phyloP scores from a whole-genome alignment of 2,797 vertebrate species.

The Melanogrammus aeglefinus region DNA sequence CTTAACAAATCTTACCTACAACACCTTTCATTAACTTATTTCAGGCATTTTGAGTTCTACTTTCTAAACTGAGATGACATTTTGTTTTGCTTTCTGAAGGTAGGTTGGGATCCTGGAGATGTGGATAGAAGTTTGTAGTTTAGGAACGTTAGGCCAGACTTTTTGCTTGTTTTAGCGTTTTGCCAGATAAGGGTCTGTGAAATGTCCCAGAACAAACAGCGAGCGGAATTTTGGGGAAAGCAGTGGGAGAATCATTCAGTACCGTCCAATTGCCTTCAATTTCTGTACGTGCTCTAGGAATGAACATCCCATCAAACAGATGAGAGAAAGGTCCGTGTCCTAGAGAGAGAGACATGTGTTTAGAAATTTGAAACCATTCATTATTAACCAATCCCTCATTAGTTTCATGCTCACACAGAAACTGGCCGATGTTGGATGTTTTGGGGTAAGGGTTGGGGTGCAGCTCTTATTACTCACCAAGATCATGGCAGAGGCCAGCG shows the following conservation, averaged over 20 bases:
- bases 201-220: neutral
- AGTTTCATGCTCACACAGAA: neutral
- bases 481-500: slow-evolving; percentile 93
- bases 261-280: slow-evolving; percentile 79
- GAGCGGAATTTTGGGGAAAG: neutral
- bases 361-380: neutral
- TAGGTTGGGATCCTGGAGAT: too few species aligned
- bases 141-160: too few species aligned
- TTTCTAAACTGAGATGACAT: too few species aligned
- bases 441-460: neutral
- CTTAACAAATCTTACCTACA: too few species aligned
- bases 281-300: slow-evolving; percentile 79
- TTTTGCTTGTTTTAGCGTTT: too few species aligned
- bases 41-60: too few species aligned
- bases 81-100: too few species aligned
- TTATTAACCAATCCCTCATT: neutral
- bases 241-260: slow-evolving; percentile 28
- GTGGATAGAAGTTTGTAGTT: too few species aligned
- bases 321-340: slow-evolving; percentile 98
- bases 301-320: slow-evolving; percentile 91
- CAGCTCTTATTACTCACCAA: slow-evolving; percentile 76
- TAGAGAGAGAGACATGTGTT: slow-evolving; percentile 52
- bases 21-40: too few species aligned
- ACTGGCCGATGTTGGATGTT: neutral
- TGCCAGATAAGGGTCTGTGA: neutral